These are phyloP conservation scores for Leptoclinus maculatus DNA, from an alignment of 2,797 vertebrate genomes.

Conservation along the genomic window DNA sequence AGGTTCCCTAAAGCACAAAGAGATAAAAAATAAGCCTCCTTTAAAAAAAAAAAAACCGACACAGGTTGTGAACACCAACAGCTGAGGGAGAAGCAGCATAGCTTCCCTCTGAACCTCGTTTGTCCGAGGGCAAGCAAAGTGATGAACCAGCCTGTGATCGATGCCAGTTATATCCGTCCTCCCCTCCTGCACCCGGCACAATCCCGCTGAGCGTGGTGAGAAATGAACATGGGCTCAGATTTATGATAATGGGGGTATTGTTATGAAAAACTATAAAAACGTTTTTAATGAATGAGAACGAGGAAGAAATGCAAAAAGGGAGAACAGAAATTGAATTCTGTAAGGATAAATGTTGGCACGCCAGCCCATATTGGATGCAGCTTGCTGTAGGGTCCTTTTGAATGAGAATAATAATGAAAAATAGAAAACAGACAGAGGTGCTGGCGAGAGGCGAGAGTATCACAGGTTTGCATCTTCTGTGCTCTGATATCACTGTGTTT, in stretches of 20 bases:
- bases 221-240: constrained; percentile 58
- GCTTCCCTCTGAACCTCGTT: constrained; percentile 27
- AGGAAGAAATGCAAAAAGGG: constrained; percentile 2
- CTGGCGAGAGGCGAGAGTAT: not conserved
- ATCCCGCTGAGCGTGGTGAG: constrained; percentile 34
- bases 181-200: constrained; percentile 32
- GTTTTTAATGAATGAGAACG: constrained; percentile 51
- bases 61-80: constrained; percentile 48
- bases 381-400: constrained; percentile 46
- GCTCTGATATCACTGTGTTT: constrained; percentile 37
- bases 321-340: constrained; percentile 72
- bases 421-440: constrained; percentile 21
- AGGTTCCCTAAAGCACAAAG: constrained; percentile 25
- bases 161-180: constrained; percentile 61
- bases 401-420: constrained; percentile 64
- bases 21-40: constrained; percentile 41
- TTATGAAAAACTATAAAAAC: constrained; percentile 70
- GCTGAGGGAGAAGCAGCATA: constrained; percentile 5
- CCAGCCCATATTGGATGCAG: constrained; percentile 44
- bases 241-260: constrained; percentile 53
- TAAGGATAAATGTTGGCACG: constrained; percentile 63
- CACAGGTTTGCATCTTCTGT: constrained; percentile 47
- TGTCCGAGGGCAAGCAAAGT: constrained; percentile 33
- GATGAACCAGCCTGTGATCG: constrained; percentile 64
- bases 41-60: constrained; percentile 27